Base-by-base conservation (phyloP, 2,113 vertebrate genomes). In the Neotragus pygmaeus region DNA sequence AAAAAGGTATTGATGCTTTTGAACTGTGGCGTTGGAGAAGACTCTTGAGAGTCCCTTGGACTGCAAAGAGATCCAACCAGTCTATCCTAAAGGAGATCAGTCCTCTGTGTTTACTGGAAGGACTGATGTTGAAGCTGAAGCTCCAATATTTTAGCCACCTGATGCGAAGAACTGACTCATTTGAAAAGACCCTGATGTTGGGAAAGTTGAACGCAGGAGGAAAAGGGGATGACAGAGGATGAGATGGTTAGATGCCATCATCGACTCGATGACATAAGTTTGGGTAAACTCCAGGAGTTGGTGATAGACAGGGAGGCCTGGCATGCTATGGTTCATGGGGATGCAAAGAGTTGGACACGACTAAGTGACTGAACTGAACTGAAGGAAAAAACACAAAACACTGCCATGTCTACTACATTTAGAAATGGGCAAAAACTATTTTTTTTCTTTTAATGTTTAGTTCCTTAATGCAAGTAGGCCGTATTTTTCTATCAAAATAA, bases 301-400 rank as follows among this genome's bases (percentile, higher is more conserved):
- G 30, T 33, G 30, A 62, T 62, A 14, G 28, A 33, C 60, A 62
- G 14, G 60, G 28, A 62, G 60, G 14, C 28, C 28, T 62, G 60
- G 6, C 60, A 7, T 33, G 30, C 30, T 14, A 6, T 3, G 28
- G 30, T 62, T 33, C 60, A 62, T 0, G 2, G 60, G 15, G 14
- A 7, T 33, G 14, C 6, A 16, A 62, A 62, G 28, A 62, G 30
- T 64, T 1, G 0, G 30, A 64, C 30, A 33, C 0, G 3, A 16
- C 60, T 64, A 8, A 64, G 60, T 3, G 6, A 64, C 30, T 64
- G 30, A 64, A 62, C 58, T 62, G 28, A 30, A 64, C 60, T 33
- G 60, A 92, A 87, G 30, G 6, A 62, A 88, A 64, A 3, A 58
- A 55, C 17, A 45, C 1, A 94, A 43, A 75, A 33, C 9, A 81